Evolutionary conservation across 2,113 vertebrate species (phyloP).

Genomic region (Marcusenius ussheri): DNA sequence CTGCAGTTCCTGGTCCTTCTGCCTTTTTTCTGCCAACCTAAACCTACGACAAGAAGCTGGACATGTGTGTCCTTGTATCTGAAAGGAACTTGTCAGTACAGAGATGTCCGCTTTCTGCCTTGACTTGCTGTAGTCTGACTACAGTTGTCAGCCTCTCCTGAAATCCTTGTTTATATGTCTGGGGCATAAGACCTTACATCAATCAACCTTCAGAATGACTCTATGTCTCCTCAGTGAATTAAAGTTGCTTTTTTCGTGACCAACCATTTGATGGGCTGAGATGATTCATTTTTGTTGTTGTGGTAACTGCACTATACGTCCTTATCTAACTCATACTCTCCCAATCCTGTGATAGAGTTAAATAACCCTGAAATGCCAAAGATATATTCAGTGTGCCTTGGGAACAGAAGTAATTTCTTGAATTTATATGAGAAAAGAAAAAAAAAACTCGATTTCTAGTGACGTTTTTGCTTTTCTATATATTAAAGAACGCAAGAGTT

Average conservation of each 20-base stretch:
- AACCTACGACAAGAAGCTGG: not conserved
- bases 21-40: not conserved
- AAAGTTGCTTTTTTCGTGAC: not conserved
- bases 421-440: not conserved
- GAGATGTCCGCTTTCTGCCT: not conserved
- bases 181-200: slow-evolving; percentile 29
- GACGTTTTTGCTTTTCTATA: not conserved
- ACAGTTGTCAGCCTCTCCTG: slow-evolving; percentile 16
- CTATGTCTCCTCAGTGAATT: slow-evolving; percentile 21
- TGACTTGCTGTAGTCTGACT: not conserved
- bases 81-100: not conserved
- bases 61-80: not conserved
- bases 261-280: not conserved
- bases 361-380: not conserved
- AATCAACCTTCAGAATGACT: slow-evolving; percentile 13
- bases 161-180: slow-evolving; percentile 28
- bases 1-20: not conserved
- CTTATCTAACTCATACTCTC: not conserved
- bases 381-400: not conserved
- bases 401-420: not conserved
- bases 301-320: not conserved
- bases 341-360: not conserved
- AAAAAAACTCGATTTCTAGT: not conserved
- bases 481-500: not conserved
- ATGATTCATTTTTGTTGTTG: not conserved